phyloP scores from a whole-genome alignment of 2,888 invertebrate genomes.

The Hipparchia sbordonii region DNA sequence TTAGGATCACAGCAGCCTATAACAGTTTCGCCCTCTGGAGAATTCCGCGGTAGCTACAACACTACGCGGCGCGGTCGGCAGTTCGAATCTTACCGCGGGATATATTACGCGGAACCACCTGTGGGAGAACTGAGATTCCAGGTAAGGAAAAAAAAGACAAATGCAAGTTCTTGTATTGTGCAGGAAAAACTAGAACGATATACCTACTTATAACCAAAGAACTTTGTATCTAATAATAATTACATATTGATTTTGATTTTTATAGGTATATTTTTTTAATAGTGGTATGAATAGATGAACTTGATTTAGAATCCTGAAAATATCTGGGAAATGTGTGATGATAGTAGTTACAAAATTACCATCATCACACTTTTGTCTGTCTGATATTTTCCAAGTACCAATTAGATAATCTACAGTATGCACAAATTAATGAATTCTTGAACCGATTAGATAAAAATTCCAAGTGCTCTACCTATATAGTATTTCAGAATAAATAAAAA shows the following conservation, averaged over 20 bases:
- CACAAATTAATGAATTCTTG: not conserved
- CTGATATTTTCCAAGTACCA: too few species aligned
- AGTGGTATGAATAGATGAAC: not conserved
- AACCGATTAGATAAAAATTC: not conserved
- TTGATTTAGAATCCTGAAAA: not conserved
- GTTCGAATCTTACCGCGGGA: conserved; percentile 72
- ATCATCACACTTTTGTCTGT: not conserved
- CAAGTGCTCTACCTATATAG: too few species aligned
- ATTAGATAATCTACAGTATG: too few species aligned
- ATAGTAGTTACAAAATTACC: not conserved
- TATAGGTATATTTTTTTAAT: too few species aligned
- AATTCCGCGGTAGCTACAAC: conserved; percentile 64
- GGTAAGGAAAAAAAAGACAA: conserved; percentile 41
- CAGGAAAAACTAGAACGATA: not conserved
- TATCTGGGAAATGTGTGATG: not conserved
- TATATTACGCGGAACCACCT: conserved; percentile 70
- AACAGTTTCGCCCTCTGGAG: conserved; percentile 53
- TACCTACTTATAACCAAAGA: too few species aligned
- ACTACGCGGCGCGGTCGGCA: conserved; percentile 57
- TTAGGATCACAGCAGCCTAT: conserved; percentile 42
- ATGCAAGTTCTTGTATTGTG: not conserved
- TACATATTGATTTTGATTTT: too few species aligned
- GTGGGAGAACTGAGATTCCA: conserved; percentile 63
- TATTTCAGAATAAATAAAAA: too few species aligned
- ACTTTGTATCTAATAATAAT: too few species aligned